phyloP scores from a whole-genome alignment of 2,113 vertebrate species.

The Pterocles burchelli region DNA sequence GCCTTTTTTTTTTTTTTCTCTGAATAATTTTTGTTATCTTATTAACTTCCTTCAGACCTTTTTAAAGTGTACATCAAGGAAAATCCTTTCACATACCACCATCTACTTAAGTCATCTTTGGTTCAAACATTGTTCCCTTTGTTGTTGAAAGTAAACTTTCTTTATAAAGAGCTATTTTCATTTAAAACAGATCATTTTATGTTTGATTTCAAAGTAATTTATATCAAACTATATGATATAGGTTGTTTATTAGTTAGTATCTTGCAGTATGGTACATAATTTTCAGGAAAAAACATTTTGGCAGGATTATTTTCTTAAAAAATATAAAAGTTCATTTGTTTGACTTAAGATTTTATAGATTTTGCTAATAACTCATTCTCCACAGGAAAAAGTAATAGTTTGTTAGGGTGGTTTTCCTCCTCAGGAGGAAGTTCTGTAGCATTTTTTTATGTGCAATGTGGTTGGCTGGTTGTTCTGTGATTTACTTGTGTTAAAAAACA shows the following conservation, averaged over 20 bases:
- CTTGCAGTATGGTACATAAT: neutral
- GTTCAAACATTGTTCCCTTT: neutral
- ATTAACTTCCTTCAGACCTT: neutral
- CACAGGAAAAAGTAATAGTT: neutral
- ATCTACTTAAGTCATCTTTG: neutral
- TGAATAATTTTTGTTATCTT: neutral
- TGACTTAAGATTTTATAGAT: neutral
- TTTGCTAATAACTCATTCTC: neutral
- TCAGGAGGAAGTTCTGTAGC: neutral
- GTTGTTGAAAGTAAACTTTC: neutral
- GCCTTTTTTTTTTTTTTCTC: fast-evolving
- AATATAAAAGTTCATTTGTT: neutral
- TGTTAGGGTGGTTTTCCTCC: neutral
- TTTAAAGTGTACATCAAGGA: neutral
- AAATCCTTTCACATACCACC: neutral
- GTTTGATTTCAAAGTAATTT: neutral
- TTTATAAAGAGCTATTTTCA: neutral
- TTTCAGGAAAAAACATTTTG: neutral
- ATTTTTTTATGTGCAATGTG: neutral
- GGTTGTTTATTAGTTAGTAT: neutral
- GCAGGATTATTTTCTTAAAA: neutral
- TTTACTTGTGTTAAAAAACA: neutral
- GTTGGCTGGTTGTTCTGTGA: neutral
- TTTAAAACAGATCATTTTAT: neutral
- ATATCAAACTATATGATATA: neutral